Evolutionary conservation across 2,113 vertebrate genomes (phyloP).

Genomic region (Eclectus roratus): DNA sequence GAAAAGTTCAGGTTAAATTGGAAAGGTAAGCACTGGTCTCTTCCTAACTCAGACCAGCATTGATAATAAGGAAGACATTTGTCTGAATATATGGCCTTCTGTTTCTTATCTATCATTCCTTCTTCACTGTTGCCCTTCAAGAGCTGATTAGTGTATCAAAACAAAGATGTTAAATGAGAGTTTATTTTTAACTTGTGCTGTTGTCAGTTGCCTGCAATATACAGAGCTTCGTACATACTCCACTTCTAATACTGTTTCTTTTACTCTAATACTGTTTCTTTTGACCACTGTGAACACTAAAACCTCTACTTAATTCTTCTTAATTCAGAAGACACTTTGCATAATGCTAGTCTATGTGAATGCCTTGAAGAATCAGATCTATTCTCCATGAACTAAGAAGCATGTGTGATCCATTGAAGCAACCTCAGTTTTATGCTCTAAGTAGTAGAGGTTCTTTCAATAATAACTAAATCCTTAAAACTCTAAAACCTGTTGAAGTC

Average conservation of each 20-base stretch:
- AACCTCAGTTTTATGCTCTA: neutral
- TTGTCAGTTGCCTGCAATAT: neutral
- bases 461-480: neutral
- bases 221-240: neutral
- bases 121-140: neutral
- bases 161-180: neutral
- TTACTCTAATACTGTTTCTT: neutral
- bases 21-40: neutral
- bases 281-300: neutral
- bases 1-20: neutral
- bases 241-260: neutral
- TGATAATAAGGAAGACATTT: neutral
- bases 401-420: neutral
- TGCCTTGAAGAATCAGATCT: neutral
- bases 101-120: neutral
- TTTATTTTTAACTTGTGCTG: constrained; percentile 8
- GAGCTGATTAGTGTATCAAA: neutral
- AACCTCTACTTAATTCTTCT: neutral
- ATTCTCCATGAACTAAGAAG: neutral
- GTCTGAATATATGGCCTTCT: neutral
- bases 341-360: neutral
- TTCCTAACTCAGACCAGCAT: neutral
- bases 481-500: neutral
- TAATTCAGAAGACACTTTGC: neutral
- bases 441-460: neutral